phyloP scores from a whole-genome alignment of 1,140 invertebrate species.

The Drosophila cardini region DNA sequence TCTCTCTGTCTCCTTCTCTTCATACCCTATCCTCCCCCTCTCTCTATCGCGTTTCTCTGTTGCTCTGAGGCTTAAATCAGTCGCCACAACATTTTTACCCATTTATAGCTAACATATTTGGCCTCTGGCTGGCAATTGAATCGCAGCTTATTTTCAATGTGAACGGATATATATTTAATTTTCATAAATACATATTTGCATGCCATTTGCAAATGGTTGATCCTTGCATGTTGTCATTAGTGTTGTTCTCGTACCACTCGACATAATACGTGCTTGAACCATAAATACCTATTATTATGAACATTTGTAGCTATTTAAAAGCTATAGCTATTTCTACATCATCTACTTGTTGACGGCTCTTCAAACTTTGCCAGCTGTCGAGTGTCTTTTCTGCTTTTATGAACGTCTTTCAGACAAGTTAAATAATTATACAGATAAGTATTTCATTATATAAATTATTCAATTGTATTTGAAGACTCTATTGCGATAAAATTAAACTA shows the following conservation, averaged over 20 bases:
- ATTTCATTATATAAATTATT: too few relatives aligned
- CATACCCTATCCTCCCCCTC: neutral
- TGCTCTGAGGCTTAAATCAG: slow-evolving; percentile 31
- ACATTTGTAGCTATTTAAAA: neutral
- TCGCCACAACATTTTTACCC: slow-evolving; percentile 31
- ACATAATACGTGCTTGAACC: slow-evolving; percentile 7
- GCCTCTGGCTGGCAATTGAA: slow-evolving; percentile 30
- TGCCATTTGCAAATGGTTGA: slow-evolving; percentile 17
- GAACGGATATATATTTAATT: slow-evolving; percentile 29
- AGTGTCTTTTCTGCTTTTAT: neutral
- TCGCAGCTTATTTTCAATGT: slow-evolving; percentile 42
- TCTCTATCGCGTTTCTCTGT: slow-evolving; percentile 8
- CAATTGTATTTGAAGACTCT: too few relatives aligned
- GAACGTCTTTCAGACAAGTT: neutral
- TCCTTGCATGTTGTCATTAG: slow-evolving; percentile 18
- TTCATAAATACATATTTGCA: slow-evolving; percentile 26
- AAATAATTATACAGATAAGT: too few relatives aligned
- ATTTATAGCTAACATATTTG: slow-evolving; percentile 50
- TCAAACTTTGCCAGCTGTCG: neutral
- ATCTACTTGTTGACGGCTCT: neutral
- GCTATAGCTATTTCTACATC: neutral
- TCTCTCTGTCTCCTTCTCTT: neutral
- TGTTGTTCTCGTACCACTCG: slow-evolving; percentile 6
- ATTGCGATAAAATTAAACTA: too few relatives aligned
- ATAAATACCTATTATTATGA: slow-evolving; percentile 7